Conservation (phyloP, 1,140 invertebrate genomes). For the Pentalonia nigronervosa region DNA sequence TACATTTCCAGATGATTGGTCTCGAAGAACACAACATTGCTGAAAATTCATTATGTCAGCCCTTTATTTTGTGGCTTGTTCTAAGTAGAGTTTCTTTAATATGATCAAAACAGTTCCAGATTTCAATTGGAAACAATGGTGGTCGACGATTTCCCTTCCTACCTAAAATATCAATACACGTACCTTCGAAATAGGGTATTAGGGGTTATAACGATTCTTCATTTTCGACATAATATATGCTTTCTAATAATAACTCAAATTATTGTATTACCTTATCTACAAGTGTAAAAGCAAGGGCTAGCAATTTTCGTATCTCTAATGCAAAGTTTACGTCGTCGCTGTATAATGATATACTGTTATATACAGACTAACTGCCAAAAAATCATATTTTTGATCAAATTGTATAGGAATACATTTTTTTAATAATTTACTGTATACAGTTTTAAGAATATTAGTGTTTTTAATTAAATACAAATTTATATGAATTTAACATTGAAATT, state of each 20-base stretch:
- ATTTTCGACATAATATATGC: neutral
- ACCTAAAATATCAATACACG: conserved; percentile 54
- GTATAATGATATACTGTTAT: too few species aligned
- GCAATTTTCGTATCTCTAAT: conserved; percentile 16
- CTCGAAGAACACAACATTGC: neutral
- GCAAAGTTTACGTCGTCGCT: conserved; percentile 52
- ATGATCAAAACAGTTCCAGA: conserved; percentile 51
- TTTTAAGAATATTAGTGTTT: neutral
- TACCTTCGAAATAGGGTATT: conserved; percentile 59
- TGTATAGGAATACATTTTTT: neutral
- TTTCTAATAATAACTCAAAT: neutral
- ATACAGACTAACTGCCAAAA: too few species aligned
- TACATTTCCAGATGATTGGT: too few species aligned
- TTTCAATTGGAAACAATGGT: conserved; percentile 42
- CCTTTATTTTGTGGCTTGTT: neutral
- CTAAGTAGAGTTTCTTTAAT: neutral
- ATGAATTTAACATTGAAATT: neutral
- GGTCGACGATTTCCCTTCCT: conserved; percentile 32
- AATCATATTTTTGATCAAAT: neutral
- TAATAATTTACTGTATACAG: neutral
- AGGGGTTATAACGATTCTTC: conserved; percentile 4
- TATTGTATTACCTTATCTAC: neutral
- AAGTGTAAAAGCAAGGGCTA: neutral
- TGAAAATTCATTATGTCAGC: neutral
- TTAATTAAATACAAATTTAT: neutral